Percentiles rank a stretch among this genome's conserved stretches.
Conservation (phyloP, 1,140 invertebrate species). For the Asobara japonica region DNA sequence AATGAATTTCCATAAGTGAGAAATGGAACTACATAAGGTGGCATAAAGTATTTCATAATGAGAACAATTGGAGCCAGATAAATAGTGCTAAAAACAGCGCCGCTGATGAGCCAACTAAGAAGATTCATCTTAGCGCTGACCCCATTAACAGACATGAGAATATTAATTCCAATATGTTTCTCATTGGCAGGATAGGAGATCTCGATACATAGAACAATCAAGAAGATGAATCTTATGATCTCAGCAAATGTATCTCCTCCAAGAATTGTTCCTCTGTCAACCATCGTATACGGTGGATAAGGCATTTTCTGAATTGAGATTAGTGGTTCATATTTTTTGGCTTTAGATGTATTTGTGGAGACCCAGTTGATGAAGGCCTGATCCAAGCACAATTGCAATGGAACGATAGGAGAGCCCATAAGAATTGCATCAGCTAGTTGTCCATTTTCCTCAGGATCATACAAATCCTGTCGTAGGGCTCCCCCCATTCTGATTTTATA, state of each 20-base stretch:
- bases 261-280: constrained; percentile 42
- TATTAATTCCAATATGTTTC: constrained; percentile 61
- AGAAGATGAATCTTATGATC: constrained; percentile 54
- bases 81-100: constrained; percentile 51
- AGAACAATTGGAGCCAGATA: constrained; percentile 53
- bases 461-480: constrained; percentile 49
- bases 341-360: constrained; percentile 15
- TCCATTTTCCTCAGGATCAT: constrained; percentile 34
- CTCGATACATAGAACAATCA: constrained; percentile 59
- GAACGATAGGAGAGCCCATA: constrained; percentile 43
- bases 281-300: constrained; percentile 55
- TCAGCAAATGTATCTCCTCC: constrained; percentile 46
- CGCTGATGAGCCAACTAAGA: constrained; percentile 58
- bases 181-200: constrained; percentile 55
- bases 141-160: constrained; percentile 63
- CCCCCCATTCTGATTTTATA: constrained; percentile 53
- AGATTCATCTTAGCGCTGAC: constrained; percentile 57
- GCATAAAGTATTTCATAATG: constrained; percentile 55
- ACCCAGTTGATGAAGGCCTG: constrained; percentile 49
- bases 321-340: constrained; percentile 40
- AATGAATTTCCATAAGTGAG: constrained; percentile 59
- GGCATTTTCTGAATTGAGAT: constrained; percentile 62
- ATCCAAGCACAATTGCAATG: constrained; percentile 57
- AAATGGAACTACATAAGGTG: constrained; percentile 51
- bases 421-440: constrained; percentile 28